phyloP scores from a whole-genome alignment of 2,797 vertebrate species.

The Siniperca obscura region DNA sequence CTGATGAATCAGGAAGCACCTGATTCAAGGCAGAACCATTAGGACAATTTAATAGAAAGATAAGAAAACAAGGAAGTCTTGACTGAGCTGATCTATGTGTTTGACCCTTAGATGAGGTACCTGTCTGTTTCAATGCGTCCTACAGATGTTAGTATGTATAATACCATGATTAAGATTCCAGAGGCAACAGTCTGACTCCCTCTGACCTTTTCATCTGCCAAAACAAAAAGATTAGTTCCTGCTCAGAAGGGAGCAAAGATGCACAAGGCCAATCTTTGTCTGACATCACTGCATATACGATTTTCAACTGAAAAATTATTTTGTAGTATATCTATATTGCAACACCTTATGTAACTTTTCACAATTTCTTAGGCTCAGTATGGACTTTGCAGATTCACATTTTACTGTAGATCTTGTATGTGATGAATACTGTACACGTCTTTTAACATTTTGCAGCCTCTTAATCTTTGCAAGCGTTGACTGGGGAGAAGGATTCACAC shows the following conservation, averaged over 20 bases:
- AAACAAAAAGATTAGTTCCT: constrained; percentile 45
- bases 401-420: background rate
- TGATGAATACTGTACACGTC: too few species aligned
- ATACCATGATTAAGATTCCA: constrained; percentile 51
- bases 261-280: constrained; percentile 9
- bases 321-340: constrained; percentile 3
- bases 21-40: constrained; percentile 20
- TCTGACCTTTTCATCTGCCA: constrained; percentile 66
- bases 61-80: constrained; percentile 42
- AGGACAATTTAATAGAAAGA: constrained; percentile 39
- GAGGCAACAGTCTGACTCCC: constrained; percentile 17
- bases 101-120: constrained; percentile 47
- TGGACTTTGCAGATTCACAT: background rate
- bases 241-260: constrained; percentile 24
- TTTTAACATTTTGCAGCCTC: background rate
- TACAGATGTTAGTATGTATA: constrained; percentile 27
- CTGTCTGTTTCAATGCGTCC: constrained; percentile 21
- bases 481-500: background rate
- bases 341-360: background rate
- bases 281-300: constrained; percentile 6
- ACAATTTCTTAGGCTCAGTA: background rate
- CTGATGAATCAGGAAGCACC: constrained; percentile 32
- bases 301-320: background rate
- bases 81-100: constrained; percentile 39
- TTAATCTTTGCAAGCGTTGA: background rate